phyloP scores from a whole-genome alignment of 2,888 invertebrate genomes.

The Erebia palarica region DNA sequence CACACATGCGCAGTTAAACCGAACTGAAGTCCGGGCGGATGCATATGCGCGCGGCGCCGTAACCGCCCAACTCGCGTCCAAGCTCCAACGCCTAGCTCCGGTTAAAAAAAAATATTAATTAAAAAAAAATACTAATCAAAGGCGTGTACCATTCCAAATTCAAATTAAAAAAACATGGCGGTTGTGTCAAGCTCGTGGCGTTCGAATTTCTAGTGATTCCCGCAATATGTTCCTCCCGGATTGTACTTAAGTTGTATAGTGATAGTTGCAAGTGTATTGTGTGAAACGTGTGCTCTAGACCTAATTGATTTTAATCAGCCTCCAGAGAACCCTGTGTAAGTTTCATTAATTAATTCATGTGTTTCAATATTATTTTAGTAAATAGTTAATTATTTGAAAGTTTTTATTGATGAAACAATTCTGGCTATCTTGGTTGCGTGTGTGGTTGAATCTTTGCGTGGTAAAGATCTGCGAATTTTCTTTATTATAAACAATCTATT shows the following conservation, averaged over 20 bases:
- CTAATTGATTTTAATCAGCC: conserved; percentile 50
- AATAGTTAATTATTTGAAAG: neutral
- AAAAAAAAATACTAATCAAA: conserved; percentile 41
- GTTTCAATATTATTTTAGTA: neutral
- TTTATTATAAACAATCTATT: no score
- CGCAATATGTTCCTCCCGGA: conserved; percentile 38
- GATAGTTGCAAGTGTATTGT: conserved; percentile 43
- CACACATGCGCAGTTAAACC: conserved; percentile 33
- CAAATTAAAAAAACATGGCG: conserved; percentile 40
- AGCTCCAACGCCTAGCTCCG: conserved; percentile 36
- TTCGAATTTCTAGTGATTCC: conserved; percentile 15
- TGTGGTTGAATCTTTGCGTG: no score
- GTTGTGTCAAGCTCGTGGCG: conserved; percentile 24
- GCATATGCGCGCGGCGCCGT: conserved; percentile 53
- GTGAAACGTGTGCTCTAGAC: conserved; percentile 44
- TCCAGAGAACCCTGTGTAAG: conserved; percentile 55
- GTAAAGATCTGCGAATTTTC: no score
- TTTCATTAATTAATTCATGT: conserved; percentile 29
- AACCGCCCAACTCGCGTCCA: conserved; percentile 43
- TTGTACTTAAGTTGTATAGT: conserved; percentile 40
- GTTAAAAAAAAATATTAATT: conserved; percentile 40
- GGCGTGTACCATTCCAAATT: conserved; percentile 39
- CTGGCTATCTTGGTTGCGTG: no score
- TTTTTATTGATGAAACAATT: no score
- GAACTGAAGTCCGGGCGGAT: conserved; percentile 37